These are phyloP conservation scores for Neogale vison DNA, from an alignment of 2,113 vertebrate species.

Conservation along the genomic window DNA sequence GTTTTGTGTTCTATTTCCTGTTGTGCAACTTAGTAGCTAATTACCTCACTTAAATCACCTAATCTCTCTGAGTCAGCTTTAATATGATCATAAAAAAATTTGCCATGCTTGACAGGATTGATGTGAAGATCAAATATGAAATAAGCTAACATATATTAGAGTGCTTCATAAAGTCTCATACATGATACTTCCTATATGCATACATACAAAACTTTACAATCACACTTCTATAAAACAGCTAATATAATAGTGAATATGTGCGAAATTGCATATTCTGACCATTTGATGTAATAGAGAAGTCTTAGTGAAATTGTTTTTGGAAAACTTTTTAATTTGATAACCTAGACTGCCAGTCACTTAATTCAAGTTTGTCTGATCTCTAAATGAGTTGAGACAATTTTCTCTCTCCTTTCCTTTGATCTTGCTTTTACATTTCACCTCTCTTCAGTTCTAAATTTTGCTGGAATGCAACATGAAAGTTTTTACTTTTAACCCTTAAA, in stretches of 20 bases:
- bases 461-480: not conserved
- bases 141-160: not conserved
- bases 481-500: constrained; percentile 29
- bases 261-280: not conserved
- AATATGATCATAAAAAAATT: not conserved
- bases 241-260: not conserved
- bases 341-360: not conserved
- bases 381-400: constrained; percentile 12
- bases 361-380: constrained; percentile 17
- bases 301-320: constrained; percentile 3
- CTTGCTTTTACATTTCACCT: constrained; percentile 26
- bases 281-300: not conserved
- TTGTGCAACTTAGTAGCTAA: not conserved
- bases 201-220: not conserved
- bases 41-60: not conserved
- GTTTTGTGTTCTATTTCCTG: not conserved
- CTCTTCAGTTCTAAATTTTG: constrained; percentile 19
- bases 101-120: not conserved
- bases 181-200: not conserved
- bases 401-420: not conserved
- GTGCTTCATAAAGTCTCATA: not conserved
- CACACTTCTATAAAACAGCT: not conserved
- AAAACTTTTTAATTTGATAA: constrained; percentile 39
- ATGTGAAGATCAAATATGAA: constrained; percentile 9
- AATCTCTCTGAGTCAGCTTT: not conserved